These are phyloP conservation scores for Drosophila fuyamai DNA, from an alignment of 1,140 invertebrate species.

Conservation along the genomic window DNA sequence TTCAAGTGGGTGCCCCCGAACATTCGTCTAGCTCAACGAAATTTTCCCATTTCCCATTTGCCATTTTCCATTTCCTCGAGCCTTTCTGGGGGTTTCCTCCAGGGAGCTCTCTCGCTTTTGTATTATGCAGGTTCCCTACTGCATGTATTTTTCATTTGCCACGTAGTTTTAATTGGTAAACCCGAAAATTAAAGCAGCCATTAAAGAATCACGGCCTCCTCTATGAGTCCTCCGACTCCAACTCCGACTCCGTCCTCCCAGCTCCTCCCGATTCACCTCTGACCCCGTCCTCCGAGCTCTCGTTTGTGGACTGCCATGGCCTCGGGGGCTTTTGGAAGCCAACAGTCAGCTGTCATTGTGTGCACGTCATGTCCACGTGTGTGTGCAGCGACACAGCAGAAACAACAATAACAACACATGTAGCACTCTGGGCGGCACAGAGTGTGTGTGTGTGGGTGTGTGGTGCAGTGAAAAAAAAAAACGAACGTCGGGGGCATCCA, in stretches of 20 bases:
- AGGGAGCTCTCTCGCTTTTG: conserved; percentile 3
- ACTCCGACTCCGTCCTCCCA: not conserved
- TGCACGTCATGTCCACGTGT: conserved; percentile 77
- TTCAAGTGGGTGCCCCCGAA: conserved; percentile 41
- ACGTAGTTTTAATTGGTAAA: conserved; percentile 82
- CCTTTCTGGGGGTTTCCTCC: not conserved
- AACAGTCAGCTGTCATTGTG: conserved; percentile 83
- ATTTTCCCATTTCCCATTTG: conserved; percentile 1
- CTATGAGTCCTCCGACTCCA: conserved; percentile 8
- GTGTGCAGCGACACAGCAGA: conserved; percentile 55
- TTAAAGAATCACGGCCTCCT: conserved; percentile 79
- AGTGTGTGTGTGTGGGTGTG: conserved; percentile 8
- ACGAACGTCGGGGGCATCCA: conserved; percentile 75
- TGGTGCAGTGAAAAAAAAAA: conserved; percentile 35
- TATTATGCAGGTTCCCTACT: conserved; percentile 27
- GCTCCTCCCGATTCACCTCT: conserved; percentile 16
- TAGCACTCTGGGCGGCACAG: conserved; percentile 22
- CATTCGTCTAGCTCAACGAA: conserved; percentile 32
- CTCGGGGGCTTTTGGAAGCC: conserved; percentile 78
- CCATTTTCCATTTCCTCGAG: not conserved
- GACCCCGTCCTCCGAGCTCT: conserved; percentile 6
- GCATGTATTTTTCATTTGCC: conserved; percentile 80
- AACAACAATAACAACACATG: conserved; percentile 65
- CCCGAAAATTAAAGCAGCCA: conserved; percentile 82
- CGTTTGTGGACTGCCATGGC: conserved; percentile 73